Percentiles rank a stretch among this genome's conserved stretches.
phyloP scores from a whole-genome alignment of 2,113 vertebrate species.

The Engraulis encrasicolus region DNA sequence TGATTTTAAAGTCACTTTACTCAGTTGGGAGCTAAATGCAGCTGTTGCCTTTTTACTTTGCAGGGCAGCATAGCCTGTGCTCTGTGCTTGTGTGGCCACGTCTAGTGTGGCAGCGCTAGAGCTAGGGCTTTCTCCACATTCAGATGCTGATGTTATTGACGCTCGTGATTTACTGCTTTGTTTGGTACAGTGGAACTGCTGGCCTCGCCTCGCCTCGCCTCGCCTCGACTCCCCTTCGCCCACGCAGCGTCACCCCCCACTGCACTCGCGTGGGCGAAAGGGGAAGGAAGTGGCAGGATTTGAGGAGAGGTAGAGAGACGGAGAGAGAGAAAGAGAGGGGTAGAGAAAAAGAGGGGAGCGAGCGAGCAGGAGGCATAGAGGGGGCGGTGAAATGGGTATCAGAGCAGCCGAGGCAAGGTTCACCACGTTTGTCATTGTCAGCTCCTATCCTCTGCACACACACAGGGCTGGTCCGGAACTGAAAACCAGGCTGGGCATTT shows the following conservation, averaged over 20 bases:
- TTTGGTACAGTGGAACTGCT: conserved; percentile 30
- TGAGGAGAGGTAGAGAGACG: conserved; percentile 28
- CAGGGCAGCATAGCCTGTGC: too few species aligned
- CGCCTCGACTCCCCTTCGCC: too few species aligned
- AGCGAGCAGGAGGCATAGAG: conserved; percentile 18
- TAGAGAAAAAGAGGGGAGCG: conserved; percentile 12
- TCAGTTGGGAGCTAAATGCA: too few species aligned
- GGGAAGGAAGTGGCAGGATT: conserved; percentile 23
- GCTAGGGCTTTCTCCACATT: too few species aligned
- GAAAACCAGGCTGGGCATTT: too few species aligned
- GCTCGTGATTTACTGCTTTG: conserved; percentile 49
- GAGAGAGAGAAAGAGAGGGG: conserved; percentile 9
- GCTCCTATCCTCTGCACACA: conserved; percentile 22
- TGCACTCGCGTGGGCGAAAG: conserved; percentile 46
- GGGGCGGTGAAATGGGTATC: conserved; percentile 17
- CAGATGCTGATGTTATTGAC: conserved; percentile 51
- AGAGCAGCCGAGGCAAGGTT: conserved; percentile 14
- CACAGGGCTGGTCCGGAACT: too few species aligned
- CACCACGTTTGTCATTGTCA: conserved; percentile 44
- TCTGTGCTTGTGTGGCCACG: too few species aligned
- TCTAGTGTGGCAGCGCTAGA: too few species aligned
- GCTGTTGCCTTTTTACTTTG: too few species aligned
- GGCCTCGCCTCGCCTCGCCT: too few species aligned
- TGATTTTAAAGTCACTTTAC: too few species aligned
- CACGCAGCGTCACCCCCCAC: conserved; percentile 52